These are phyloP conservation scores for Lutjanus campechanus DNA, from an alignment of 2,797 vertebrate species.

Conservation along the genomic window DNA sequence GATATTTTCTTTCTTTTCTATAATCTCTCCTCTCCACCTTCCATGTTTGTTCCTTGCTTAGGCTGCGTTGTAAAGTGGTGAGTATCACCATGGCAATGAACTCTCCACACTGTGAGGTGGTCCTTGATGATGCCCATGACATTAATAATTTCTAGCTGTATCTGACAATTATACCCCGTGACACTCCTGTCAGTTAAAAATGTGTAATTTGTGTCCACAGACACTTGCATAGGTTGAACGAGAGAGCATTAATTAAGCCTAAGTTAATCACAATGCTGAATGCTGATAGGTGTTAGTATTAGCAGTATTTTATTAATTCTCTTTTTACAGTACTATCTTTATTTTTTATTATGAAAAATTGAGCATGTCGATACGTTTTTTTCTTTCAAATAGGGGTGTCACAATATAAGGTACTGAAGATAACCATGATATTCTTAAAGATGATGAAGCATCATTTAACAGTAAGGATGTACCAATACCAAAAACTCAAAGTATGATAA, in stretches of 20 bases:
- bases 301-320: not conserved
- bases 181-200: constrained; percentile 13
- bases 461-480: no score
- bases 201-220: constrained; percentile 29
- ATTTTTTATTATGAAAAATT: not conserved
- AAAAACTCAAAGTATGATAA: no score
- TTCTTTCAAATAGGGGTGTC: not conserved
- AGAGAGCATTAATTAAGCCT: constrained; percentile 3
- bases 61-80: not conserved
- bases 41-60: constrained; percentile 2
- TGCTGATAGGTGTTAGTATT: constrained; percentile 4
- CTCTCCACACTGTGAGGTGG: not conserved
- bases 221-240: not conserved
- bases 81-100: constrained; percentile 15
- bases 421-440: no score
- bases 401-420: no score
- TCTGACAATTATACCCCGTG: constrained; percentile 10
- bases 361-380: not conserved
- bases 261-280: constrained; percentile 4
- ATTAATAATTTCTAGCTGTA: constrained; percentile 9
- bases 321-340: not conserved
- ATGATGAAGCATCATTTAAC: no score
- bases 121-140: constrained; percentile 6
- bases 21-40: not conserved
- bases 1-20: constrained; percentile 9